These are phyloP conservation scores for Fistularia tabacaria DNA, from an alignment of 2,797 vertebrate species.

Conservation along the genomic window DNA sequence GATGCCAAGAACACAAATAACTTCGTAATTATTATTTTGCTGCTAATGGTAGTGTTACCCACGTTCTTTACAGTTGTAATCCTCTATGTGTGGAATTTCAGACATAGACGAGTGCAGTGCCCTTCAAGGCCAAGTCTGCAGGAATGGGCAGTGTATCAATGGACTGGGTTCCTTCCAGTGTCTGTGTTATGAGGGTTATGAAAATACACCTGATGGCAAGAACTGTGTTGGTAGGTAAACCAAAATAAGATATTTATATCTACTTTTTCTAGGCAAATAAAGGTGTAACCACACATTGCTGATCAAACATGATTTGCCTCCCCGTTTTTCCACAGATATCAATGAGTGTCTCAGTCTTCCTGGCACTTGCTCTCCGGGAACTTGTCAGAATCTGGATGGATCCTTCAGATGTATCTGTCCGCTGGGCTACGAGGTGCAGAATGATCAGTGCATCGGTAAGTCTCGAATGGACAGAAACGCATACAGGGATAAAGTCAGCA, in stretches of 20 bases:
- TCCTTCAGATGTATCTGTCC: conserved; percentile 95
- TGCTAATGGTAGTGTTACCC: too few relatives aligned
- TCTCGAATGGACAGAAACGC: not conserved
- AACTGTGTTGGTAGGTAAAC: conserved; percentile 86
- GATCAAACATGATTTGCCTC: not conserved
- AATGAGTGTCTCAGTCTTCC: conserved; percentile 86
- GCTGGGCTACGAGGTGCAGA: conserved; percentile 86
- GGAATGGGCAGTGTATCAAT: conserved; percentile 89
- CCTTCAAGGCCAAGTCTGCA: conserved; percentile 88
- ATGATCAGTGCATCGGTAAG: conserved; percentile 89
- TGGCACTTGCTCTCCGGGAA: conserved; percentile 88
- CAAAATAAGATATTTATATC: not conserved
- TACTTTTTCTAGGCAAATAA: not conserved
- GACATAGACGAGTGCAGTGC: conserved; percentile 88
- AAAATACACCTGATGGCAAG: conserved; percentile 85
- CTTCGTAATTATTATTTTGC: too few relatives aligned
- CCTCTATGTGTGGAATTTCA: conserved; percentile 47
- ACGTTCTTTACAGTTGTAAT: not conserved
- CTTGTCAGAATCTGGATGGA: conserved; percentile 91
- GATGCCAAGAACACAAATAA: too few relatives aligned
- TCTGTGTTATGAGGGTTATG: conserved; percentile 88
- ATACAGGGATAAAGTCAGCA: too few relatives aligned
- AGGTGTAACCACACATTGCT: not conserved
- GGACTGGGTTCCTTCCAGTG: conserved; percentile 90
- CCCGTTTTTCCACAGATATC: conserved; percentile 70